phyloP scores from a whole-genome alignment of 2,113 vertebrate genomes.

The Gallinago paraguaiae region DNA sequence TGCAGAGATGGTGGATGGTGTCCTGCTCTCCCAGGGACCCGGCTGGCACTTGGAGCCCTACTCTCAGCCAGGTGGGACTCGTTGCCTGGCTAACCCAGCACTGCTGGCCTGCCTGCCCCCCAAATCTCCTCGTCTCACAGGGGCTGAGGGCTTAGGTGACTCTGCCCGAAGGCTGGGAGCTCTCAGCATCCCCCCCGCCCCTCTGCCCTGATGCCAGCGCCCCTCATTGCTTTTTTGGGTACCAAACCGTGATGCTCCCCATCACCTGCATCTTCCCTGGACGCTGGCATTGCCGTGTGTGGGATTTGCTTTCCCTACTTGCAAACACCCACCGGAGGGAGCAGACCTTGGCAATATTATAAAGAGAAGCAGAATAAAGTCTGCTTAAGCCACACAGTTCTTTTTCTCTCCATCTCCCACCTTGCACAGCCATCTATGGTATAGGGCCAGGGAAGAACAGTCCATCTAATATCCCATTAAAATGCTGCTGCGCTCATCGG shows the following conservation, averaged over 20 bases:
- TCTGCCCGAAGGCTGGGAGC: neutral
- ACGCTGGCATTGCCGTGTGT: rapidly evolving
- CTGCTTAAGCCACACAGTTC: neutral
- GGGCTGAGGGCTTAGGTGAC: neutral
- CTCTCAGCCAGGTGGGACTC: neutral
- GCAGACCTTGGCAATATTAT: neutral
- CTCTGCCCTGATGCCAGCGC: neutral
- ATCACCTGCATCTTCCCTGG: neutral
- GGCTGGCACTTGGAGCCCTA: neutral
- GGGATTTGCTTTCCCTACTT: neutral
- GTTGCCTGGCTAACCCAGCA: neutral
- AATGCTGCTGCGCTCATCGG: neutral
- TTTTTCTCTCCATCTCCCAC: neutral
- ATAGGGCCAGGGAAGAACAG: neutral
- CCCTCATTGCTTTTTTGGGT: neutral
- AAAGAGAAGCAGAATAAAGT: neutral
- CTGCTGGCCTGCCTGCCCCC: neutral
- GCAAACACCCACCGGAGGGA: neutral
- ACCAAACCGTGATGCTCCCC: neutral
- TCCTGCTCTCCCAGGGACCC: neutral
- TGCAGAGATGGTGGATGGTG: no score
- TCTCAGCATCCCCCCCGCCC: neutral
- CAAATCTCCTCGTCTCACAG: neutral
- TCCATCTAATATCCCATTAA: neutral
- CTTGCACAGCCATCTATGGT: neutral